Conservation (phyloP, 2,797 vertebrate genomes). For the Helicolenus hilgendorfi region DNA sequence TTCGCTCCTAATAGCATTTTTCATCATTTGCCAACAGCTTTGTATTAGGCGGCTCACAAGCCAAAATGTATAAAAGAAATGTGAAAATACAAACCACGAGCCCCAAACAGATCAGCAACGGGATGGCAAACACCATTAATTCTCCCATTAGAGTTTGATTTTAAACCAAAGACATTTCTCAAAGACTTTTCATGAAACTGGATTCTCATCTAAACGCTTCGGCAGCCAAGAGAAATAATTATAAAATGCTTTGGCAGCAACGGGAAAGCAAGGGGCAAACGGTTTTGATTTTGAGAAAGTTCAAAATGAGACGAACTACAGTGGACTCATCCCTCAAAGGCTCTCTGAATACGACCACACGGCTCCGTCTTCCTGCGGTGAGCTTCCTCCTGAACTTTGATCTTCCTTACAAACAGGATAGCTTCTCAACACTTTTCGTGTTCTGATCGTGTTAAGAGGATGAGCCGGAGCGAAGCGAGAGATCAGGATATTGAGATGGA, state of each 20-base stretch:
- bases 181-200: conserved; percentile 3
- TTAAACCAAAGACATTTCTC: neutral
- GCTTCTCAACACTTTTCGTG: neutral
- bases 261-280: neutral
- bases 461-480: neutral
- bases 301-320: neutral
- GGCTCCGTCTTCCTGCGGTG: neutral
- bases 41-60: conserved; percentile 6
- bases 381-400: neutral
- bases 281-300: neutral
- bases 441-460: neutral
- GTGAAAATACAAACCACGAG: neutral
- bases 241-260: neutral
- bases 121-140: conserved; percentile 16
- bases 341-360: neutral
- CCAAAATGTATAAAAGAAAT: neutral
- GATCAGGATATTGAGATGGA: neutral
- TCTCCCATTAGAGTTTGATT: conserved; percentile 23
- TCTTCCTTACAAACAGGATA: neutral
- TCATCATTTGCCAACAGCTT: conserved; percentile 7
- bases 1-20: conserved; percentile 15
- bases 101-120: conserved; percentile 3
- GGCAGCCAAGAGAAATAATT: neutral
- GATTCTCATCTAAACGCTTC: neutral
- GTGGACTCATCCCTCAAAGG: neutral